These are phyloP conservation scores for Rynchops niger DNA, from an alignment of 2,113 vertebrate species.

Conservation along the genomic window DNA sequence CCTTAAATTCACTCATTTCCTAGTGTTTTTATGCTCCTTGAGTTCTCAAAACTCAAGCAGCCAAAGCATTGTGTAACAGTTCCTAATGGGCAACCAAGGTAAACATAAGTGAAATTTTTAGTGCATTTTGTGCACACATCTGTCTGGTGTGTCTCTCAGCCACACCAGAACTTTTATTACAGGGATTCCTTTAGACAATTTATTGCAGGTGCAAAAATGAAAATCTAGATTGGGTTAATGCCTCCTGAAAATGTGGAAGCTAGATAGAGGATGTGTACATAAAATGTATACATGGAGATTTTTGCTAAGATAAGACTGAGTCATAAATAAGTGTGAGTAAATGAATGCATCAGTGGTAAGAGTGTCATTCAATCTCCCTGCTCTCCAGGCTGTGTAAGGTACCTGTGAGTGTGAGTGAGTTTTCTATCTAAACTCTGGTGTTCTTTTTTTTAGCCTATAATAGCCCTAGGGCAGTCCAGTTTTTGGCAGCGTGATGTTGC, in stretches of 20 bases:
- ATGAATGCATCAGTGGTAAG: background rate
- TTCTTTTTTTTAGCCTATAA: background rate
- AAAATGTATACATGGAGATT: background rate
- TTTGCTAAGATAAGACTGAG: background rate
- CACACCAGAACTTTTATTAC: background rate
- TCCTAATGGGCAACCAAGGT: background rate
- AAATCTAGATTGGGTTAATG: background rate
- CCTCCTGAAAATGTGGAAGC: background rate
- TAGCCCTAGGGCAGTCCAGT: background rate
- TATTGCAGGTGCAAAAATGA: slow-evolving; percentile 17
- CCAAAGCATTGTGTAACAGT: background rate
- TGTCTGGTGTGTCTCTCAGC: background rate
- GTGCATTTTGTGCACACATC: background rate
- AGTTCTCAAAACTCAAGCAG: background rate
- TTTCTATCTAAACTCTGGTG: background rate
- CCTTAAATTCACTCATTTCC: background rate
- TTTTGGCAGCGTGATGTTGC: background rate
- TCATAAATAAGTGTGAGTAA: background rate
- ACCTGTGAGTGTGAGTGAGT: background rate
- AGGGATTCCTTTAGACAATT: background rate
- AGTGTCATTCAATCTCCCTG: background rate
- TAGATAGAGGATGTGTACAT: background rate
- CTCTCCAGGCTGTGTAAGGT: background rate
- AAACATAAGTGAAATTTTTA: slow-evolving; percentile 1
- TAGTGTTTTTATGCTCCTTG: background rate